Evolutionary conservation across 2,888 invertebrate species (phyloP).

Genomic region (Platerodrilus igneus): DNA sequence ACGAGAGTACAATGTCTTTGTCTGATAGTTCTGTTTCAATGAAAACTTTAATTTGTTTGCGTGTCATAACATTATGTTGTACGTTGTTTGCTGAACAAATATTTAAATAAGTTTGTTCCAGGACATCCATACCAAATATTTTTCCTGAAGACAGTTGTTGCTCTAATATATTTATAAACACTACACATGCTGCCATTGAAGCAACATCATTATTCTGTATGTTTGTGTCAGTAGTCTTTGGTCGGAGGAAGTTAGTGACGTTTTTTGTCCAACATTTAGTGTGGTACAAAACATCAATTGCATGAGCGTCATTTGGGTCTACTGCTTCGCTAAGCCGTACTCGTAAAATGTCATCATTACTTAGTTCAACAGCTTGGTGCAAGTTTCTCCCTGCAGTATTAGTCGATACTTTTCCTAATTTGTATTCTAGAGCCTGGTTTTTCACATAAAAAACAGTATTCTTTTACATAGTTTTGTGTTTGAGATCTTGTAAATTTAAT

Average conservation of each 20-base stretch:
- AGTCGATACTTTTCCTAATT: conserved; percentile 6
- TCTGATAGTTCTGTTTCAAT: too few species aligned
- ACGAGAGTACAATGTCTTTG: too few species aligned
- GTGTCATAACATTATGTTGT: conserved; percentile 1
- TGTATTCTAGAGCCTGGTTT: conserved; percentile 4
- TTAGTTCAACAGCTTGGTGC: conserved; percentile 4
- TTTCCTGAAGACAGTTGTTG: conserved; percentile 5
- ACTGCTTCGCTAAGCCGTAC: conserved; percentile 7
- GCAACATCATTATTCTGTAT: conserved; percentile 3
- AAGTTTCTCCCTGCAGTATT: conserved; percentile 5
- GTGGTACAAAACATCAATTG: conserved; percentile 1
- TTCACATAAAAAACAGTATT: conserved; percentile 4
- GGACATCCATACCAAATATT: conserved; percentile 5
- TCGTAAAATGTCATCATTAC: conserved; percentile 5
- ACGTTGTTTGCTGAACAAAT: conserved; percentile 2
- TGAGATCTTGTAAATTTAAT: too few species aligned
- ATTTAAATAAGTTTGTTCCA: conserved; percentile 7
- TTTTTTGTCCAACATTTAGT: conserved; percentile 6
- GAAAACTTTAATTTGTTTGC: not conserved
- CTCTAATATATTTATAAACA: conserved; percentile 7
- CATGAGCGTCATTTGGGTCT: too few species aligned
- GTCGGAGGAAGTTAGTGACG: conserved; percentile 6
- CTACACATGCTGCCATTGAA: conserved; percentile 4
- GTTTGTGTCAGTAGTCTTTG: not conserved
- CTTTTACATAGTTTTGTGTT: too few species aligned